Evolutionary conservation across 2,113 vertebrate species (phyloP).

Genomic region (Pachypanchax playfairii): DNA sequence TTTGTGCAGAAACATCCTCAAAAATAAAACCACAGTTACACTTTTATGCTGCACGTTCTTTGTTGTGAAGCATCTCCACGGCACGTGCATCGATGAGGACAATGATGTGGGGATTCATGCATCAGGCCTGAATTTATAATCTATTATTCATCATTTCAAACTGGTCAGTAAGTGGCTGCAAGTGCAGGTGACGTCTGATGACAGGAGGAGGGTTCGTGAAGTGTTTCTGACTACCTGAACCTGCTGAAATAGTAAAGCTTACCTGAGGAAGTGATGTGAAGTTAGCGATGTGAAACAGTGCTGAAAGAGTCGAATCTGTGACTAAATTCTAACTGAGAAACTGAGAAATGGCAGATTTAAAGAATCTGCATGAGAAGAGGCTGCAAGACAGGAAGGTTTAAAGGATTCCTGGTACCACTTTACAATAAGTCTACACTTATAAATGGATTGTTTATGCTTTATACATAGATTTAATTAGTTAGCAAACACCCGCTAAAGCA

Average conservation of each 20-base stretch:
- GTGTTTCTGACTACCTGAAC: slow-evolving; percentile 16
- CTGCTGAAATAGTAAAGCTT: slow-evolving; percentile 17
- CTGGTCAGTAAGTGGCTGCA: slow-evolving; percentile 21
- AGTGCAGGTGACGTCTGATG: slow-evolving; percentile 1
- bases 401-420: no score
- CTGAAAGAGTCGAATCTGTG: background rate
- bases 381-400: slow-evolving; percentile 63
- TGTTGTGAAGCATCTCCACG: slow-evolving; percentile 41
- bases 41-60: slow-evolving; percentile 20
- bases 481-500: no score
- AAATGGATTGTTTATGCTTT: no score
- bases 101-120: slow-evolving; percentile 57
- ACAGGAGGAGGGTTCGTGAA: background rate
- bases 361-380: slow-evolving; percentile 60
- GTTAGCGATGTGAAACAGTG: no score
- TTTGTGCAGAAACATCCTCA: background rate
- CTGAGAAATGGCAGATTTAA: slow-evolving; percentile 11
- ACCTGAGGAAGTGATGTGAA: no score
- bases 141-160: slow-evolving; percentile 10
- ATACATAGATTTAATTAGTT: no score
- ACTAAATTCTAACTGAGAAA: background rate
- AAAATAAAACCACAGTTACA: slow-evolving; percentile 19
- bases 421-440: no score
- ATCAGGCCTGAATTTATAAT: slow-evolving; percentile 25
- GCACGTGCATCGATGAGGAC: slow-evolving; percentile 59